phyloP scores from a whole-genome alignment of 2,113 vertebrate genomes.

The Phalacrocorax pelagicus region DNA sequence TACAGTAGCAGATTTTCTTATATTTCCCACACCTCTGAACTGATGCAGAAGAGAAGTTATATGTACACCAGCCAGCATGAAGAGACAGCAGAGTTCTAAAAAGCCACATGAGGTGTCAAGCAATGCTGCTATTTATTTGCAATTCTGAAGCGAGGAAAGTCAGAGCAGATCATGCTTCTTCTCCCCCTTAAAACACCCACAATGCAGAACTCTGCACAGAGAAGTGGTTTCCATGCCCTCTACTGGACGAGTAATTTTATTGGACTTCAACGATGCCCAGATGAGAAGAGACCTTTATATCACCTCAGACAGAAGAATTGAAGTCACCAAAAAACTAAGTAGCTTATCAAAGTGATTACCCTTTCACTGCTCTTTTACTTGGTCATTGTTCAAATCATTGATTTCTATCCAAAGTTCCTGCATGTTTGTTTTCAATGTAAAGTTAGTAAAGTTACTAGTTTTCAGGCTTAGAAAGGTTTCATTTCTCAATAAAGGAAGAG shows the following conservation, averaged over 20 bases:
- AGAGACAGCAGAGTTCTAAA: not conserved
- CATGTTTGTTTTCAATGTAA: not conserved
- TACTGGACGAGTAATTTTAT: not conserved
- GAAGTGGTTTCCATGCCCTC: not conserved
- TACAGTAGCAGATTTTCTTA: not conserved
- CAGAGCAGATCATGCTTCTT: not conserved
- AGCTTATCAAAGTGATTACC: not conserved
- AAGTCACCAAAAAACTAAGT: not conserved
- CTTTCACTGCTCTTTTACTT: not conserved
- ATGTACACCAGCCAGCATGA: not conserved
- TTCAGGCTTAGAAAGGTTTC: not conserved
- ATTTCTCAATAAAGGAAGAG: not conserved
- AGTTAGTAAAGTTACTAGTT: not conserved
- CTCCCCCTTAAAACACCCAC: rapidly evolving
- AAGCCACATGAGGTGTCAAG: not conserved
- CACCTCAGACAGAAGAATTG: not conserved
- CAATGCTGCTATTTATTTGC: not conserved
- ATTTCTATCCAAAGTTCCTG: not conserved
- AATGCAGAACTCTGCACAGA: not conserved
- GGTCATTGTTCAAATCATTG: not conserved
- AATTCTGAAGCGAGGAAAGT: not conserved
- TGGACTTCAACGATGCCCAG: not conserved
- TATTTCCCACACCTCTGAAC: not conserved
- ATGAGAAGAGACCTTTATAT: not conserved
- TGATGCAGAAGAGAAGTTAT: not conserved